These are phyloP conservation scores for Gallirallus australis DNA, from an alignment of 2,797 vertebrate genomes.

Conservation along the genomic window DNA sequence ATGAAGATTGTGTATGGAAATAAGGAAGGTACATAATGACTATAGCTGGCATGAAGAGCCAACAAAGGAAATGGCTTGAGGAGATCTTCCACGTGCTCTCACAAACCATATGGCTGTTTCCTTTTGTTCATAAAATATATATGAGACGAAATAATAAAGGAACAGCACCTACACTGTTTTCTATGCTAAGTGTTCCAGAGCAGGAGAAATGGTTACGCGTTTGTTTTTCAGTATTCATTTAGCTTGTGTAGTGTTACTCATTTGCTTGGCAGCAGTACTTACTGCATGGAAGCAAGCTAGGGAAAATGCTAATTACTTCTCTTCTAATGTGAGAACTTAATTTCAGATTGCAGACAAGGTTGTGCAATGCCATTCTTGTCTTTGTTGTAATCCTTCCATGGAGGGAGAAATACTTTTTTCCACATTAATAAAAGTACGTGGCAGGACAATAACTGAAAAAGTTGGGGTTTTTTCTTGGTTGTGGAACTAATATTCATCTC, in stretches of 20 bases:
- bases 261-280: constrained; percentile 39
- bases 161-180: not conserved
- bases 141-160: constrained; percentile 22
- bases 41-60: not conserved
- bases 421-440: constrained; percentile 5
- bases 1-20: not conserved
- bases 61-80: constrained; percentile 28
- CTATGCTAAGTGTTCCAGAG: not conserved
- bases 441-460: constrained; percentile 5
- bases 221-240: constrained; percentile 30
- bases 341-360: constrained; percentile 51
- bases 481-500: not conserved
- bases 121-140: constrained; percentile 19
- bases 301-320: constrained; percentile 57
- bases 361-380: constrained; percentile 56
- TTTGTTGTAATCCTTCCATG: constrained; percentile 49
- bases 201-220: not conserved
- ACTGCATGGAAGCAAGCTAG: constrained; percentile 22
- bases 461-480: not conserved
- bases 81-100: constrained; percentile 8
- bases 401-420: constrained; percentile 29
- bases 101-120: not conserved
- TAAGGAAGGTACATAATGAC: not conserved
- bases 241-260: not conserved
- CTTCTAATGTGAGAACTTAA: constrained; percentile 63